Evolutionary conservation across 2,113 vertebrate genomes (phyloP).

Genomic region (Phasianus colchicus): DNA sequence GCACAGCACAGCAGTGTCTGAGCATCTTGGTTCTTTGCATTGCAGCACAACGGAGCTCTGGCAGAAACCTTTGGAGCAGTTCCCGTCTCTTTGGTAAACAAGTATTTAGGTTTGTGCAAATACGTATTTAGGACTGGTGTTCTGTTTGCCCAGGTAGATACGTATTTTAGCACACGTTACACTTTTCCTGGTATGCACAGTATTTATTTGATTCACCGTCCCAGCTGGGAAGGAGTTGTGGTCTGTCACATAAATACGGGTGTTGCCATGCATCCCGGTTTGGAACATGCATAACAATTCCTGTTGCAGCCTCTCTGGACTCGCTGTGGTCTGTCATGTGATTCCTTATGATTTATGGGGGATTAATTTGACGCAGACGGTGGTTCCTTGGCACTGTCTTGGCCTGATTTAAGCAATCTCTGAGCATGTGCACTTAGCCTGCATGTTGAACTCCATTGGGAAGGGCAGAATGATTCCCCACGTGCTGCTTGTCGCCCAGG

Average conservation of each 20-base stretch:
- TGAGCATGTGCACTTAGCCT: slow-evolving; percentile 66
- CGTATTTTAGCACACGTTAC: slow-evolving; percentile 27
- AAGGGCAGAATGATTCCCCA: slow-evolving; percentile 27
- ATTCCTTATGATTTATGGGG: not conserved
- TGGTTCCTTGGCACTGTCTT: slow-evolving; percentile 18
- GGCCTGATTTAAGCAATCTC: slow-evolving; percentile 11
- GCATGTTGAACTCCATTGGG: slow-evolving; percentile 29
- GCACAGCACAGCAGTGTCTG: slow-evolving; percentile 6
- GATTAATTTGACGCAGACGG: not conserved
- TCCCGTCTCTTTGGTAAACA: slow-evolving; percentile 80
- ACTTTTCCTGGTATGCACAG: slow-evolving; percentile 5
- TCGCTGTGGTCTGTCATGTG: not conserved
- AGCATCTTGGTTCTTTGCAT: slow-evolving; percentile 77
- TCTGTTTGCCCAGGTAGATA: slow-evolving; percentile 57
- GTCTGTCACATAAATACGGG: slow-evolving; percentile 6
- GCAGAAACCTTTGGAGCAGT: slow-evolving; percentile 75
- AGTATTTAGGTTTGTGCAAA: slow-evolving; percentile 72
- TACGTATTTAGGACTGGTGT: slow-evolving; percentile 53
- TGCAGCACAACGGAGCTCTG: slow-evolving; percentile 78
- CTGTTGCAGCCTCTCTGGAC: not conserved
- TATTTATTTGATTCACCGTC: not conserved
- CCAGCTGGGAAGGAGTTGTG: slow-evolving; percentile 18
- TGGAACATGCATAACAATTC: slow-evolving; percentile 8
- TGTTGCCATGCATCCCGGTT: slow-evolving; percentile 17
- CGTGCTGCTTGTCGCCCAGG: slow-evolving; percentile 34